Evolutionary conservation across 1,140 invertebrate species (phyloP).

Genomic region (Drosophila trapezifrons): DNA sequence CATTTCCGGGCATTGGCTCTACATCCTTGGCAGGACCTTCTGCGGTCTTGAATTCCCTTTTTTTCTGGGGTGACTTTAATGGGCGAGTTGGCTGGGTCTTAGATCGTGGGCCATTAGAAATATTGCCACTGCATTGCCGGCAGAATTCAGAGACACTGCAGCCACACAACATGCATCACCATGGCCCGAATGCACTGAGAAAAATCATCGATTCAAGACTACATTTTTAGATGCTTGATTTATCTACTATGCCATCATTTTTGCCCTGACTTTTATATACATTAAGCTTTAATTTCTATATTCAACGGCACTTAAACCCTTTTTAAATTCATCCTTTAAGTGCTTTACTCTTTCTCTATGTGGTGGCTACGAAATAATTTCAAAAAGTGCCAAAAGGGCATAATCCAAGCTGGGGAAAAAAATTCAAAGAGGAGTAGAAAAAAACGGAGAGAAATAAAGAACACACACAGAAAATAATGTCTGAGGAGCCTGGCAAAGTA

Average conservation of each 20-base stretch:
- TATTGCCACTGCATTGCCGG: conserved; percentile 60
- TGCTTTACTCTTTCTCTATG: background rate
- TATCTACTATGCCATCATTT: too few species aligned
- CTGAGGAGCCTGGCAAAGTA: conserved; percentile 69
- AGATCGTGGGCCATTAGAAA: conserved; percentile 62
- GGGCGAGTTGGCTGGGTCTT: conserved; percentile 5
- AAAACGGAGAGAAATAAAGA: conserved; percentile 28
- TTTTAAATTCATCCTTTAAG: background rate
- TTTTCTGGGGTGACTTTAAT: conserved; percentile 9
- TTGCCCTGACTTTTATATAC: too few species aligned
- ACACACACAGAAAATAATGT: conserved; percentile 51
- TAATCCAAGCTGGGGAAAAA: conserved; percentile 55
- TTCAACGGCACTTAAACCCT: background rate
- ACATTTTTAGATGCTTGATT: too few species aligned
- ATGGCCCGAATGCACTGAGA: conserved; percentile 14
- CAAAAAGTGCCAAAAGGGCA: conserved; percentile 80
- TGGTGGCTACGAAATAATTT: conserved; percentile 72
- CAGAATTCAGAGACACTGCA: conserved; percentile 45
- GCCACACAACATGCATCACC: conserved; percentile 35
- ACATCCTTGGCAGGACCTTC: conserved; percentile 12
- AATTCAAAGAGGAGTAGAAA: conserved; percentile 23
- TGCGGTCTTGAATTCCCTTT: conserved; percentile 35
- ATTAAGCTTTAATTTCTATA: too few species aligned
- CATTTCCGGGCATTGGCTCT: conserved; percentile 50
- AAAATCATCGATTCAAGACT: background rate